Evolutionary conservation across 2,113 vertebrate species (phyloP).

Genomic region (Porphyrio hochstetteri): DNA sequence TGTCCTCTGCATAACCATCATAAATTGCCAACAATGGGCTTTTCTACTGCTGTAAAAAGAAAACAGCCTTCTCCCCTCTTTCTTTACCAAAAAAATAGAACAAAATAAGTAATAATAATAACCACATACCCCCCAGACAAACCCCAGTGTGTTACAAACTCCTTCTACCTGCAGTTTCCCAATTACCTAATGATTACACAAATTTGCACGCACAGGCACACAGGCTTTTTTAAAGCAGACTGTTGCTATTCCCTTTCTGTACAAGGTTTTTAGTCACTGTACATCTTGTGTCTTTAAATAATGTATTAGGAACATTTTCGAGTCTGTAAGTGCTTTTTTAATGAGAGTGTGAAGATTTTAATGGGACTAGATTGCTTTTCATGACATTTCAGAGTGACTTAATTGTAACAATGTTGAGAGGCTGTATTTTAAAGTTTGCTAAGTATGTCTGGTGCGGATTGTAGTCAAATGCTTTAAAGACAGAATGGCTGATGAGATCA

Average conservation of each 20-base stretch:
- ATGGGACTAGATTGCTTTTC: slow-evolving; percentile 87
- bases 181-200: slow-evolving; percentile 74
- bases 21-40: neutral
- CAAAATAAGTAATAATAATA: neutral
- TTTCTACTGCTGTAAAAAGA: neutral
- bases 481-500: slow-evolving; percentile 71
- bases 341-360: slow-evolving; percentile 88
- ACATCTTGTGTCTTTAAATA: slow-evolving; percentile 87
- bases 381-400: slow-evolving; percentile 88
- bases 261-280: slow-evolving; percentile 80
- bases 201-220: slow-evolving; percentile 49
- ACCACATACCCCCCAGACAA: neutral
- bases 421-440: slow-evolving; percentile 84
- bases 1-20: neutral
- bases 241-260: slow-evolving; percentile 72
- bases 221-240: slow-evolving; percentile 64
- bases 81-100: neutral
- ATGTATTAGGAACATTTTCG: slow-evolving; percentile 87
- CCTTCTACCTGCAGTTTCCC: slow-evolving; percentile 71
- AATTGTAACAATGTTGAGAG: slow-evolving; percentile 85
- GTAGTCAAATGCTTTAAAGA: slow-evolving; percentile 73
- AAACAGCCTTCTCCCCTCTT: neutral
- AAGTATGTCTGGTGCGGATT: slow-evolving; percentile 78
- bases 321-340: slow-evolving; percentile 87
- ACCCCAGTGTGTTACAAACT: neutral